Percentiles rank a stretch among this genome's conserved stretches.
phyloP scores from a whole-genome alignment of 2,113 vertebrate genomes.

The Opisthocomus hoazin region DNA sequence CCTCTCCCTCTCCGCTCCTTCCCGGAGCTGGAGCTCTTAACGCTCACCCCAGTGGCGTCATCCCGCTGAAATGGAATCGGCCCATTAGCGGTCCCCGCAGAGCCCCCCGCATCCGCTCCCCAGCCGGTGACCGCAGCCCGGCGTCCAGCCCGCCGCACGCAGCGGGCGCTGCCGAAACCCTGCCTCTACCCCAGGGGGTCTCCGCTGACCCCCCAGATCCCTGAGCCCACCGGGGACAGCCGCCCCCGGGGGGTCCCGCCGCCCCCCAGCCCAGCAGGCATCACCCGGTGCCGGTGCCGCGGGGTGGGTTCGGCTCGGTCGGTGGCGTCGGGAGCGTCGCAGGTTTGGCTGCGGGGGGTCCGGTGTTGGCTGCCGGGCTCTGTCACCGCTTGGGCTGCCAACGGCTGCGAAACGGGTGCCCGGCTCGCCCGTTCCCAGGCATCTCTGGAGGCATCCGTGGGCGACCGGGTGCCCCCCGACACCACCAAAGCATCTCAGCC shows the following conservation, averaged over 20 bases:
- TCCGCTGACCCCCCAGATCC: background rate
- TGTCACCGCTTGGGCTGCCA: fast-evolving
- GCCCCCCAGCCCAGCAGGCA: background rate
- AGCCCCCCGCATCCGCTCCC: constrained; percentile 74
- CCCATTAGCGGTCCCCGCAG: constrained; percentile 78
- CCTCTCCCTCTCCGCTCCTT: constrained; percentile 45
- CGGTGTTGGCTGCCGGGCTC: fast-evolving
- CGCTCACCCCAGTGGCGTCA: constrained; percentile 79
- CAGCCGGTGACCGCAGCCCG: constrained; percentile 64
- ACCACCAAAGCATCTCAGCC: fast-evolving
- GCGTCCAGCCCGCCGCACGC: constrained; percentile 42
- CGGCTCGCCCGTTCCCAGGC: background rate
- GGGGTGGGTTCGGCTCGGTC: fast-evolving
- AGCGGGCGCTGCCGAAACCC: constrained; percentile 40
- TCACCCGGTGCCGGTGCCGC: no score
- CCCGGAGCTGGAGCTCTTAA: constrained; percentile 74
- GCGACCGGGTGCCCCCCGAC: fast-evolving
- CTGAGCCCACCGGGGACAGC: background rate
- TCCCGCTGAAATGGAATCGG: constrained; percentile 75
- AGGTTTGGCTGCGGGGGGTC: background rate
- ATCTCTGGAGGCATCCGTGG: background rate
- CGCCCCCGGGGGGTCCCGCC: background rate
- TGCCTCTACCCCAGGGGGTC: constrained; percentile 19
- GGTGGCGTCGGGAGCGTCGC: no score
- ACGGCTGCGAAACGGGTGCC: fast-evolving